Evolutionary conservation across 2,888 invertebrate species (phyloP).

Genomic region (Branchipolynoe longqiensis): DNA sequence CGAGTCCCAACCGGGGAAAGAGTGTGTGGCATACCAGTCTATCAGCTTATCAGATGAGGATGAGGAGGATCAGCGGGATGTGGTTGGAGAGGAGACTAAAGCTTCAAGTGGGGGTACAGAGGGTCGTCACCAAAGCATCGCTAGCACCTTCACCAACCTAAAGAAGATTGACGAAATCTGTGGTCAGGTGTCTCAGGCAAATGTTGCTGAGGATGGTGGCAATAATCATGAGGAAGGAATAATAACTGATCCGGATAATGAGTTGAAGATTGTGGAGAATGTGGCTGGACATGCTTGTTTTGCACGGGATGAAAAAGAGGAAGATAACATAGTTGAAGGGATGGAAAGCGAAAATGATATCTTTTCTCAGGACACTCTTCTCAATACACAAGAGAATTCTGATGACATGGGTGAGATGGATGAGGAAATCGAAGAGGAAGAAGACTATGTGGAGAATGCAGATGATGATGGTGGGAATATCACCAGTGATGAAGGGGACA

Average conservation of each 20-base stretch:
- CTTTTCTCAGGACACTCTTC: too few relatives aligned
- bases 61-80: not conserved
- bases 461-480: not conserved
- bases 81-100: not conserved
- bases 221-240: too few relatives aligned
- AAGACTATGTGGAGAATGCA: not conserved
- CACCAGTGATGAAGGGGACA: not conserved
- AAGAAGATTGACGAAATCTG: not conserved
- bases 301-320: too few relatives aligned
- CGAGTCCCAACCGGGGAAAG: not conserved
- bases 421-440: not conserved
- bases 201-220: not conserved
- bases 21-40: conserved; percentile 2
- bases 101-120: not conserved
- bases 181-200: not conserved
- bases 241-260: too few relatives aligned
- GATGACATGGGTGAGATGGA: too few relatives aligned
- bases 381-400: too few relatives aligned
- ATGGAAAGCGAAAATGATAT: too few relatives aligned
- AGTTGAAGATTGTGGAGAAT: too few relatives aligned
- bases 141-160: not conserved
- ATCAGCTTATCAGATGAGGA: conserved; percentile 32
- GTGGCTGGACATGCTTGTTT: too few relatives aligned
- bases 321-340: too few relatives aligned
- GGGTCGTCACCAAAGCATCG: not conserved